Base-by-base conservation (phyloP, 2,113 vertebrate genomes). In the Elephas maximus region DNA sequence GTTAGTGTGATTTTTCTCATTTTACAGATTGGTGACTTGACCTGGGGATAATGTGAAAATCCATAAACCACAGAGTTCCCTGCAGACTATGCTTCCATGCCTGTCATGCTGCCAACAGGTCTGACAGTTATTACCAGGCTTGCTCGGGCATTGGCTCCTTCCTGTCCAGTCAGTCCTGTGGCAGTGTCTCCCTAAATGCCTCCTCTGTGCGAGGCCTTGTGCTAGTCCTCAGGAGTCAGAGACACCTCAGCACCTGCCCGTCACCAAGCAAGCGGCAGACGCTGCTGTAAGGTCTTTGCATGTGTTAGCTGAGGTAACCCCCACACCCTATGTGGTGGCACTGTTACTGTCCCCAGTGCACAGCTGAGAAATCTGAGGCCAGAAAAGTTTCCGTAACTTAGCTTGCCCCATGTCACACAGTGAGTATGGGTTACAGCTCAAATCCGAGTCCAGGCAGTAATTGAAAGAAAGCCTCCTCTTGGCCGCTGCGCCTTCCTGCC, bases 231-330 rank as follows among this genome's bases (percentile, higher is more conserved):
- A 44, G 60, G 28, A 7, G 5, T 28, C 73, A 5, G 10, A 60
- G 44, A 33, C 8, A 12, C 4, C 9, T 74, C 0, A 0, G 2
- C 65, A 24, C 28, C 48, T 23, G 37, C 12, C 44, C 0, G 4
- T 6, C 17, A 0, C 21, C 5, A 14, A 67, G 53, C 37, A 77
- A 33, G 45, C 10, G 3, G 28, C 23, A 0, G 57, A 2, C 2
- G 0, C 28, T 2, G 9, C 37, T 57, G 65, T 60, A 14, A 71
- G n/a, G 30, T 20, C 6, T n/a, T 6, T 10, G 0, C 0, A 0
- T 2, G 28, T 0, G 37, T 71, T 8, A 2, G 11, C 17, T 28
- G 0, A 1, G 12, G 26, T 48, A 17, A 15, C 33, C 83, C 62
- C 44, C 44, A 12, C 0, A 0, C 24, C 85, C 30, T 24, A 0